These are phyloP conservation scores for Grapholita molesta DNA, from an alignment of 1,140 invertebrate genomes.

Conservation along the genomic window DNA sequence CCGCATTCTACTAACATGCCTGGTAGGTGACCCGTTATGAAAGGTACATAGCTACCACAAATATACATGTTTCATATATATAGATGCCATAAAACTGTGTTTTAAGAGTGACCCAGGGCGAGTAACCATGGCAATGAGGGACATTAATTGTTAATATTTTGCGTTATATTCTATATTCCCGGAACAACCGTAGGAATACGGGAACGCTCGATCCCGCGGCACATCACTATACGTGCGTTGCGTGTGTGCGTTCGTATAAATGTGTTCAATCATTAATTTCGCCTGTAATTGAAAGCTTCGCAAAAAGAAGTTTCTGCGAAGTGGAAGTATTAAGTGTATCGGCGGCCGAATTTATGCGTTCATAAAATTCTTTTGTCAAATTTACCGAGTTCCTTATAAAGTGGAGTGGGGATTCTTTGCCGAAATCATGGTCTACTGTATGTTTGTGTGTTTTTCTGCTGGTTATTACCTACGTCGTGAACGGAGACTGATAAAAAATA, in stretches of 20 bases:
- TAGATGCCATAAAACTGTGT: too few species aligned
- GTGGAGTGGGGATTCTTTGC: constrained; percentile 61
- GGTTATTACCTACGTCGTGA: constrained; percentile 60
- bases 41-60: too few species aligned
- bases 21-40: too few species aligned
- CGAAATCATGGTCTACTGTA: constrained; percentile 61
- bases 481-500: constrained; percentile 20
- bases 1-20: too few species aligned
- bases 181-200: neutral
- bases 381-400: constrained; percentile 64
- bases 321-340: constrained; percentile 53
- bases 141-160: too few species aligned
- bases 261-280: constrained; percentile 75
- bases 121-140: too few species aligned
- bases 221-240: neutral
- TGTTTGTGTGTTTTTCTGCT: constrained; percentile 44
- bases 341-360: constrained; percentile 67
- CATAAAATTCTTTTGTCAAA: constrained; percentile 75
- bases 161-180: too few species aligned
- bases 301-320: constrained; percentile 72
- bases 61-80: too few species aligned
- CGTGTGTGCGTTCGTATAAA: constrained; percentile 48
- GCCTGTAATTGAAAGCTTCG: constrained; percentile 68
- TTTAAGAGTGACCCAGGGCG: too few species aligned
- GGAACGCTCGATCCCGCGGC: neutral